Conservation (phyloP, 2,797 vertebrate species). For the Paratrypauchen microcephalus region DNA sequence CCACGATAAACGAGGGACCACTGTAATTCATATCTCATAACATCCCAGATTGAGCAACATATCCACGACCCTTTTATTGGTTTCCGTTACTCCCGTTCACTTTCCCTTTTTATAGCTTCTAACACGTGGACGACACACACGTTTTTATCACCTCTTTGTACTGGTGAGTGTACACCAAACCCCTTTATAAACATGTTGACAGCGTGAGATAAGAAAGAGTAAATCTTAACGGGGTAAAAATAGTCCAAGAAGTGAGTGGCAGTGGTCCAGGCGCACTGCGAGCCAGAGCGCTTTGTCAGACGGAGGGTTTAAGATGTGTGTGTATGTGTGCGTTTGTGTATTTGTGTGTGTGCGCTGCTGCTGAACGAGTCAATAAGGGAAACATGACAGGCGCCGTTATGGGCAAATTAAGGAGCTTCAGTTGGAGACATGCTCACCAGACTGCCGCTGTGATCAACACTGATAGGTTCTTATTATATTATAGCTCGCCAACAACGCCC, state of each 20-base stretch:
- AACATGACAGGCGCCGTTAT: constrained; percentile 60
- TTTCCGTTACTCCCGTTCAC: not conserved
- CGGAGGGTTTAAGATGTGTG: not conserved
- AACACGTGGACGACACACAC: not conserved
- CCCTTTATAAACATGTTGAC: constrained; percentile 50
- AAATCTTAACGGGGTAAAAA: constrained; percentile 24
- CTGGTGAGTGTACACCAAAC: not conserved
- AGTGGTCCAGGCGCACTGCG: constrained; percentile 32
- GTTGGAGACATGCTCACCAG: constrained; percentile 6
- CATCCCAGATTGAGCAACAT: too few relatives aligned
- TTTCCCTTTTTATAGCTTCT: not conserved
- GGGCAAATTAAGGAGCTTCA: constrained; percentile 59
- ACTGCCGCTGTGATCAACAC: too few relatives aligned
- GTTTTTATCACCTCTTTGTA: not conserved
- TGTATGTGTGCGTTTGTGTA: constrained; percentile 9
- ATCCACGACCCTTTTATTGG: not conserved
- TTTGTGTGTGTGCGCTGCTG: not conserved
- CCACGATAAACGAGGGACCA: too few relatives aligned
- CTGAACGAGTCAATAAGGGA: constrained; percentile 32
- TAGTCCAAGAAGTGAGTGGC: constrained; percentile 39
- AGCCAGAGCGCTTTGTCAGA: constrained; percentile 6
- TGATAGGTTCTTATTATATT: too few relatives aligned
- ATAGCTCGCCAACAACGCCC: too few relatives aligned
- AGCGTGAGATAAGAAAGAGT: constrained; percentile 59
- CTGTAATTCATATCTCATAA: too few relatives aligned